A percentile compares a stretch with the other conserved stretches of the same genome.
Conservation (phyloP, 2,888 invertebrate genomes). For the Galeopsomyia nigrocyanea region DNA sequence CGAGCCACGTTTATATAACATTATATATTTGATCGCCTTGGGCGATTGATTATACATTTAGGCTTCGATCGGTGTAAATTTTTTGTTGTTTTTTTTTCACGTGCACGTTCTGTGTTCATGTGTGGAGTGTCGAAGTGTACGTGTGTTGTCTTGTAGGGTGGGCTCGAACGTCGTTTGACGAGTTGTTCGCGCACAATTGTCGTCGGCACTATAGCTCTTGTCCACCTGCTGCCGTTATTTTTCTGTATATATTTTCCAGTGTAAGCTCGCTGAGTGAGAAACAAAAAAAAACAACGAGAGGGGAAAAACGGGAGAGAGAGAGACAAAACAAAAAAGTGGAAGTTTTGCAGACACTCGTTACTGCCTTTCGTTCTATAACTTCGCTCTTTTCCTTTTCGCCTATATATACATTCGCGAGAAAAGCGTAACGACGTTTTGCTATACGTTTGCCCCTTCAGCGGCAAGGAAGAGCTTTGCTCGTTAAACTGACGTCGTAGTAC, state of each 20-base stretch:
- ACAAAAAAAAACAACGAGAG: background rate
- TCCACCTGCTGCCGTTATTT: background rate
- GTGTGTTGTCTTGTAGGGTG: background rate
- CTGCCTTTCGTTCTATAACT: background rate
- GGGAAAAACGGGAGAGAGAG: background rate
- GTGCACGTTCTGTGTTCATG: conserved; percentile 2
- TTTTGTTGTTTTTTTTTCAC: background rate
- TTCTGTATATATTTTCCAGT: background rate
- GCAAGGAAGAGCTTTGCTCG: conserved; percentile 15
- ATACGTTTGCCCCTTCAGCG: conserved; percentile 11
- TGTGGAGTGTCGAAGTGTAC: background rate
- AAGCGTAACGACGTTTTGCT: conserved; percentile 17
- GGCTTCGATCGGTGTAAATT: conserved; percentile 40
- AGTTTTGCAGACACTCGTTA: conserved; percentile 22
- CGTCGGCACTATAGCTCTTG: conserved; percentile 7
- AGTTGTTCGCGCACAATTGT: conserved; percentile 32
- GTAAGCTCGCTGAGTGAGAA: background rate
- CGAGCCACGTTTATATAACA: conserved; percentile 21
- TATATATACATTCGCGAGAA: conserved; percentile 1
- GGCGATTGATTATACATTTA: conserved; percentile 39
- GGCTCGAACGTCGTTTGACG: conserved; percentile 40
- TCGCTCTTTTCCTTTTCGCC: background rate
- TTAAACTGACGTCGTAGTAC: conserved; percentile 36
- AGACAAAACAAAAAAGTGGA: conserved; percentile 5
- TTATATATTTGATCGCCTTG: conserved; percentile 42